phyloP scores from a whole-genome alignment of 2,888 invertebrate genomes.

The Penaeus monodon region DNA sequence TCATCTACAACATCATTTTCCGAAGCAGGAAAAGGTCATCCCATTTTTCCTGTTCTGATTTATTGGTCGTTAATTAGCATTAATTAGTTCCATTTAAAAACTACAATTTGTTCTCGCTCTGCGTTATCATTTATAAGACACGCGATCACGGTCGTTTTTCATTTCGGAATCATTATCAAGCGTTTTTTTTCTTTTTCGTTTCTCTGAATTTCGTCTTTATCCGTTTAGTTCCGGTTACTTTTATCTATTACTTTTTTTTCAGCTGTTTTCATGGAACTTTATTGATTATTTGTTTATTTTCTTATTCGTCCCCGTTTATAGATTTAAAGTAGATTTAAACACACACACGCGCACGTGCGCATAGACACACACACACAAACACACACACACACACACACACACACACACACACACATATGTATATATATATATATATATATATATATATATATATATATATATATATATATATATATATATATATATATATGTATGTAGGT shows the following conservation, averaged over 20 bases:
- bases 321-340: background rate
- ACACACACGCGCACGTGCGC: background rate
- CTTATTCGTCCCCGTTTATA: too few relatives aligned
- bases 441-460: background rate
- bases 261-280: too few relatives aligned
- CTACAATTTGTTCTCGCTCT: too few relatives aligned
- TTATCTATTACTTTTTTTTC: background rate
- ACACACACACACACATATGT: background rate
- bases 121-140: too few relatives aligned
- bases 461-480: background rate
- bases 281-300: too few relatives aligned
- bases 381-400: background rate
- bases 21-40: too few relatives aligned
- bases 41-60: too few relatives aligned
- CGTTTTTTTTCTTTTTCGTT: background rate
- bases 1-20: too few relatives aligned
- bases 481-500: background rate
- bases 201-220: too few relatives aligned
- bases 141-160: too few relatives aligned
- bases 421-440: background rate
- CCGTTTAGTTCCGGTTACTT: background rate
- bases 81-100: too few relatives aligned
- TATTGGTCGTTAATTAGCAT: too few relatives aligned
- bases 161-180: conserved; percentile 5
- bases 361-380: background rate